These are phyloP conservation scores for Propsilocerus akamusi DNA, from an alignment of 1,140 invertebrate genomes.

Conservation along the genomic window DNA sequence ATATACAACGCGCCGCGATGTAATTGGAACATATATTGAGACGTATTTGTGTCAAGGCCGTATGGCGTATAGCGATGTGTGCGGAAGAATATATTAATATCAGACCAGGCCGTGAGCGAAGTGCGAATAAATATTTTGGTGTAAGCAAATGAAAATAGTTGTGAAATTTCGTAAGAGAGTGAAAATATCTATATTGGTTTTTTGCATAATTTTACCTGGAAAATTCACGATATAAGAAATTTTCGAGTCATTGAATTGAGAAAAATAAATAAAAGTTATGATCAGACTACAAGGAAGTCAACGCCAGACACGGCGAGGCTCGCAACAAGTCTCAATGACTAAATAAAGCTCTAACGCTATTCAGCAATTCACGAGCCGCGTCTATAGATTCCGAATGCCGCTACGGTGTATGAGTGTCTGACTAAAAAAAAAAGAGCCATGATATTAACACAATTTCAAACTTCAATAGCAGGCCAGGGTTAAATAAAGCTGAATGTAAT, in stretches of 20 bases:
- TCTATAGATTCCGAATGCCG: neutral
- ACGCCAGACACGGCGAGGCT: neutral
- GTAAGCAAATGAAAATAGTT: too few relatives aligned
- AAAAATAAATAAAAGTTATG: too few relatives aligned
- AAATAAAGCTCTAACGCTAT: constrained; percentile 1
- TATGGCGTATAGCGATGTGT: too few relatives aligned
- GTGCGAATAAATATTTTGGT: too few relatives aligned
- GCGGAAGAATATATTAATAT: too few relatives aligned
- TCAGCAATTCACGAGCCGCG: neutral
- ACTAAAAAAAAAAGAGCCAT: neutral
- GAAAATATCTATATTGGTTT: too few relatives aligned
- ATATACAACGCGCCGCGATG: too few relatives aligned
- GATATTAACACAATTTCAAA: constrained; percentile 4
- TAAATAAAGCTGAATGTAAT: neutral
- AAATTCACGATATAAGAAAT: too few relatives aligned
- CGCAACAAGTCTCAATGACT: constrained; percentile 1
- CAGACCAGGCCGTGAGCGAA: too few relatives aligned
- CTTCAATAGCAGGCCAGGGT: constrained; percentile 3
- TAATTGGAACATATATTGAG: constrained; percentile 2
- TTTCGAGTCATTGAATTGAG: too few relatives aligned
- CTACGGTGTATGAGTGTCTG: neutral
- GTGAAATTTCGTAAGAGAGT: too few relatives aligned
- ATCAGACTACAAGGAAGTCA: constrained; percentile 1
- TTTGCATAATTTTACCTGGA: too few relatives aligned
- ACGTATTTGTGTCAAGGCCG: constrained; percentile 1